Evolutionary conservation across 2,888 invertebrate genomes (phyloP), one percentile per base, ranked within the genome.

Genomic region (Leptodirus hochenwartii): DNA sequence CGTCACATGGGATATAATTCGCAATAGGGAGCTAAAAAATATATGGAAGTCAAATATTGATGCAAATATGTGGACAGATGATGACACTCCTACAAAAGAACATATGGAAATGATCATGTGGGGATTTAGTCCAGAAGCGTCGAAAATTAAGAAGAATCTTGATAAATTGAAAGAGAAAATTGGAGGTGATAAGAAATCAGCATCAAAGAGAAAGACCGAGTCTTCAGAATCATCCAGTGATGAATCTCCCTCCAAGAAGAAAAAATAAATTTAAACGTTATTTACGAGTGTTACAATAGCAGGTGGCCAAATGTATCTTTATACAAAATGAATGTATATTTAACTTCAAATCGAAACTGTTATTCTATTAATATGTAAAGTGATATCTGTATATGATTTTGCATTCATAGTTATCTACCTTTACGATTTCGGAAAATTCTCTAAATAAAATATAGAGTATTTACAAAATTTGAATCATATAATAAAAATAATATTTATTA

Each of bases 51-150:
- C 75, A 52, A 59, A 66, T n/a, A 64, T 66, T 9, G 61, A 66
- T 24, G 59, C 59, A 0, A 66, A 74, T 42, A 53, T 76, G 2
- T 73, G 72, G 50, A 61, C 64, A 15, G 61, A 68, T 34, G 75
- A 74, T 17, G 75, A 73, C 17, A 61, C 73, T 25, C 80, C 80
- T 0, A 70, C 72, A 0, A 57, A 62, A 22, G 67, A 71, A 31
- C 80, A 81, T 42, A 43, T 75, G 34, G 58, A 71, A 40, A 54
- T 78, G 44, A 63, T 80, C 25, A 58, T 78, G 32, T 79, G 79
- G 77, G 79, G 72, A 0, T 80, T 76, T 44, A 78, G 76, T 26
- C 73, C 77, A 1, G 77, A 79, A 36, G 63, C 67, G 0, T 62
- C 65, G 15, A 69, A 68, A 43, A 59, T 76, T 2, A 79, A 78